Evolutionary conservation across 2,113 vertebrate genomes (phyloP).

Genomic region (Pterocles gutturalis): DNA sequence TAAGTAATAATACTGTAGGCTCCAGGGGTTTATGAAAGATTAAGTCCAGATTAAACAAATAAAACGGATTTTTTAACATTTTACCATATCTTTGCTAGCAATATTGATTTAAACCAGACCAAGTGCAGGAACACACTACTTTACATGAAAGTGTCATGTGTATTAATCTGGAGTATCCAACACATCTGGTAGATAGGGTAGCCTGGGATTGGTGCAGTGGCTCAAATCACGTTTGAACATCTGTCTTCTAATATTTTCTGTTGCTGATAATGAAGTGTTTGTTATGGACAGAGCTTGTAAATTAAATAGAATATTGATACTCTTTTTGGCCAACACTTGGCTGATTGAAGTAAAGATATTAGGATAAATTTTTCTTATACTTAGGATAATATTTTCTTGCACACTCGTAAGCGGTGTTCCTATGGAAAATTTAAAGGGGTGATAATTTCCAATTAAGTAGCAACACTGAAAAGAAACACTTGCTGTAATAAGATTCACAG

Average conservation of each 20-base stretch:
- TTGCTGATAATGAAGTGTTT: constrained; percentile 17
- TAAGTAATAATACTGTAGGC: not conserved
- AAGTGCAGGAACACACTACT: not conserved
- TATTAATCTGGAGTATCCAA: not conserved
- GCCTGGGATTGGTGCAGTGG: not conserved
- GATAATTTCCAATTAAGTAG: not conserved
- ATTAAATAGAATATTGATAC: not conserved
- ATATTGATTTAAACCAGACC: not conserved
- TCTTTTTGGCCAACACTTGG: not conserved
- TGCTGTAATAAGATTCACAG: not conserved
- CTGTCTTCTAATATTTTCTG: not conserved
- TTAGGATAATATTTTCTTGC: not conserved
- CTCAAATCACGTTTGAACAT: not conserved
- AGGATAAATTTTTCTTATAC: not conserved
- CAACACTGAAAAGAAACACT: not conserved
- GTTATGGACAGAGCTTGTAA: not conserved
- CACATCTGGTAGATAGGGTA: not conserved
- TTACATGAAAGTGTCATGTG: not conserved
- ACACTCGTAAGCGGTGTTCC: not conserved
- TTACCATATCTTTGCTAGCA: not conserved
- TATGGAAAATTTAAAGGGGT: not conserved
- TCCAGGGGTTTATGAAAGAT: not conserved
- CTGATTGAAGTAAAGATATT: constrained; percentile 9
- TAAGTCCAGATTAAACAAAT: not conserved
- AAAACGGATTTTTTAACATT: not conserved